Base-by-base conservation (phyloP, 2,113 vertebrate genomes). In the Hippoglossus stenolepis region DNA sequence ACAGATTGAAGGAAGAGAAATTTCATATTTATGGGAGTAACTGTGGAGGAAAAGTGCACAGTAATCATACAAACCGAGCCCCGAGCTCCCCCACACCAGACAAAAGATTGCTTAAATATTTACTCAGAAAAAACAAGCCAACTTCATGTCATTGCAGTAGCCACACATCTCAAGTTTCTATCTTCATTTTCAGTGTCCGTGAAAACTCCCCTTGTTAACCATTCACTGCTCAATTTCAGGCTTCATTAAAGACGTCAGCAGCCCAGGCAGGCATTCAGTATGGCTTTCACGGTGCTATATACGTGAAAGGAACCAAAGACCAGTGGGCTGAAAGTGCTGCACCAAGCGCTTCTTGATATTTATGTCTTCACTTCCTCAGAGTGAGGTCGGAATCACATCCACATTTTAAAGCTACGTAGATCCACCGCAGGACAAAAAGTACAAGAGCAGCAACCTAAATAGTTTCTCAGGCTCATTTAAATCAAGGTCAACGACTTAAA, bases 211-310 rank as follows among this genome's bases (percentile, higher is more conserved):
- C 61, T 77, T 63, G 57, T 80, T 79, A 70, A 79, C 45, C 45
- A 73, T 71, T 80, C 12, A 64, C 24, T 70, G 64, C 70, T 86
- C 66, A 86, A 83, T 89, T 89, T 90, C 81, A 87, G 75, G 86
- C 79, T 70, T 67, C 71, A 75, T 86, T 84, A 79, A 70, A 79
- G 61, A 64, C 26, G 70, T 56, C 75, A 79, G 57, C 40, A 31
- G 70, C 28, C 65, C 40, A 40, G 70, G 35, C 65, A 67, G 73
- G 69, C 40, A 51, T 83, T 70, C 73, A 68, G 23, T 61, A 45
- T 3, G 24, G 64, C 57, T 74, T 65, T 73, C 60, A 56, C 31
- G 53, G 28, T 18, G 49, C 15, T 23, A 23, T 23, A 23, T 26
- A 40, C n/a, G 14, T 7, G n/a, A 23, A 59, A 5, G 21, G 74